These are phyloP conservation scores for Allolobophora icterica DNA, from an alignment of 2,888 invertebrate species.

Conservation along the genomic window DNA sequence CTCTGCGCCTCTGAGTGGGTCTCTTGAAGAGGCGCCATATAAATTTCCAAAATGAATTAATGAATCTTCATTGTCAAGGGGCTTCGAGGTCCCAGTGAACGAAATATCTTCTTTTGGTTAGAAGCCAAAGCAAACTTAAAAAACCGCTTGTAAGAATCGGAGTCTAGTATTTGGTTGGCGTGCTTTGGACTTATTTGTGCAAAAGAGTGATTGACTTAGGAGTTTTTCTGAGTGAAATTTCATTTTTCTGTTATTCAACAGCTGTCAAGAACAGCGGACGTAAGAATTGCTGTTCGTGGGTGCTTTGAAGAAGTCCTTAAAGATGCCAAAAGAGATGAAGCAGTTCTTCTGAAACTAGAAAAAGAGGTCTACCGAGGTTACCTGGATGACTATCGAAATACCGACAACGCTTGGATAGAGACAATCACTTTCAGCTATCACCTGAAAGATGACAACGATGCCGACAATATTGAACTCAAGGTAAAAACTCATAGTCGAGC, in stretches of 20 bases:
- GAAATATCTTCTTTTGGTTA: not conserved
- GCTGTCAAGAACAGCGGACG: not conserved
- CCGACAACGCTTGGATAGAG: constrained; percentile 99
- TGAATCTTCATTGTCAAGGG: not conserved
- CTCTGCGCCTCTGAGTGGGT: too few relatives aligned
- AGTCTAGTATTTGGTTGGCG: too few relatives aligned
- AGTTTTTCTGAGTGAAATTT: too few relatives aligned
- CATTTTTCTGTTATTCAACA: not conserved
- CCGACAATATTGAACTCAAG: constrained; percentile 39
- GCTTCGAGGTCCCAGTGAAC: not conserved
- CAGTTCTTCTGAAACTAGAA: not conserved
- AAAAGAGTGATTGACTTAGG: too few relatives aligned
- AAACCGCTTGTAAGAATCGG: not conserved
- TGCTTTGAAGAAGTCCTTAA: not conserved
- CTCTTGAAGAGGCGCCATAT: too few relatives aligned
- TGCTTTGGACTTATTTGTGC: too few relatives aligned
- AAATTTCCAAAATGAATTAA: too few relatives aligned
- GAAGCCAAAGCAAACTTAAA: not conserved
- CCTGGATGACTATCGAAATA: constrained; percentile 95
- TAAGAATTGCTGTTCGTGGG: not conserved
- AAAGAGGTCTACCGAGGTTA: constrained; percentile 77
- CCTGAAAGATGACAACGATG: constrained; percentile 74
- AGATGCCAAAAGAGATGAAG: not conserved
- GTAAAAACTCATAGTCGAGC: constrained; percentile 30
- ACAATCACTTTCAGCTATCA: constrained; percentile 92